Percentiles rank a stretch among this genome's conserved stretches.
phyloP scores from a whole-genome alignment of 2,888 invertebrate genomes.

The Drosophila stalkeri region DNA sequence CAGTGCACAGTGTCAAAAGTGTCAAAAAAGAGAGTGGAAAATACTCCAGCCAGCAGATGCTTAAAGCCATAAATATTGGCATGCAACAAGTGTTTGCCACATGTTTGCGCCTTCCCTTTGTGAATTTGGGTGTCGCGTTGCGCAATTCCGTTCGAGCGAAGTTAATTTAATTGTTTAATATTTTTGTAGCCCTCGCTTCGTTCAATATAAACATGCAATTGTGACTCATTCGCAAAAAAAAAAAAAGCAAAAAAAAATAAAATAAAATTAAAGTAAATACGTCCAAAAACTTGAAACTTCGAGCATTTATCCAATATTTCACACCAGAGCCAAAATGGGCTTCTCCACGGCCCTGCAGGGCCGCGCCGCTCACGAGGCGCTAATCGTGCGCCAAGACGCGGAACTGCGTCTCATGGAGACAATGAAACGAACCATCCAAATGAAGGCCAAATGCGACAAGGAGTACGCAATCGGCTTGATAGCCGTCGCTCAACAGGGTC shows the following conservation, averaged over 20 bases:
- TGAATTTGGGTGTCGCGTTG: conserved; percentile 25
- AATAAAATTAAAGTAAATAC: background rate
- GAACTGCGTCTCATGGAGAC: conserved; percentile 96
- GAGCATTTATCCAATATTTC: conserved; percentile 9
- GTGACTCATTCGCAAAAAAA: conserved; percentile 53
- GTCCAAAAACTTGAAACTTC: conserved; percentile 20
- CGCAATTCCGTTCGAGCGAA: conserved; percentile 50
- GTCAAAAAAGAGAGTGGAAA: conserved; percentile 47
- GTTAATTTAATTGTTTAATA: conserved; percentile 15
- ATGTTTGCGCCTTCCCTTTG: conserved; percentile 48
- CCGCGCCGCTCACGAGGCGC: conserved; percentile 95
- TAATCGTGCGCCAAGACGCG: conserved; percentile 95
- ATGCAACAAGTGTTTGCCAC: conserved; percentile 76
- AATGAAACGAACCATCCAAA: conserved; percentile 94
- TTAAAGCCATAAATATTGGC: conserved; percentile 49
- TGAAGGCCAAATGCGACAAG: conserved; percentile 95
- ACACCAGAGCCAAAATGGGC: conserved; percentile 87
- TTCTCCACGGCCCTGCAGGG: conserved; percentile 95
- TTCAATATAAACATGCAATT: conserved; percentile 28
- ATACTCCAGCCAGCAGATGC: conserved; percentile 13
- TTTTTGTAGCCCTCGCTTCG: conserved; percentile 31
- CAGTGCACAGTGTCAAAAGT: conserved; percentile 32
- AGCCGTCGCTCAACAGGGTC: conserved; percentile 92
- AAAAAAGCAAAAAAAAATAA: background rate
- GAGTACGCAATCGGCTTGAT: conserved; percentile 95